Percentiles rank a stretch among this genome's conserved stretches.
These are phyloP conservation scores for Drosophila virilis DNA, from an alignment of 1,140 invertebrate species.

Conservation along the genomic window DNA sequence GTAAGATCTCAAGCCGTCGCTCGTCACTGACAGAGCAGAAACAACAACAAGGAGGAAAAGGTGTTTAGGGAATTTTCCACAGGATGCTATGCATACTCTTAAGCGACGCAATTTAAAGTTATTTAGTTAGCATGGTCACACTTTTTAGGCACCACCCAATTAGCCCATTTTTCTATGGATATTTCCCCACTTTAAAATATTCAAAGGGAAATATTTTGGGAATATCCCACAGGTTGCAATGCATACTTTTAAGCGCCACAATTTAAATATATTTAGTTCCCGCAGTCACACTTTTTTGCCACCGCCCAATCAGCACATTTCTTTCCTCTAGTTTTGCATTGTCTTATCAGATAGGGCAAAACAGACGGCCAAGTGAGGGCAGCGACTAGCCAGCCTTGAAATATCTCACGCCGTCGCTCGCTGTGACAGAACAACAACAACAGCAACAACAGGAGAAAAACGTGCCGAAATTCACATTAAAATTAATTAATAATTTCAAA, in stretches of 20 bases:
- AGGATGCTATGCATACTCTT: no score
- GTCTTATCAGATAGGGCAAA: conserved; percentile 17
- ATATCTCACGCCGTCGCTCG: conserved; percentile 10
- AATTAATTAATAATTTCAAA: conserved; percentile 19
- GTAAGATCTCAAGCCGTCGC: no score
- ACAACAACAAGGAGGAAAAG: no score
- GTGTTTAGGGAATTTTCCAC: no score
- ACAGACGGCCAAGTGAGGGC: conserved; percentile 13
- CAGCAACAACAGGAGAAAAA: conserved; percentile 11
- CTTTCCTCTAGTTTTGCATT: not conserved
- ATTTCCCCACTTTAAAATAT: not conserved
- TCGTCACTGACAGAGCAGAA: not conserved
- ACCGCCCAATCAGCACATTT: conserved; percentile 3
- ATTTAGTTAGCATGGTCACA: no score
- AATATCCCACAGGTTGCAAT: not conserved
- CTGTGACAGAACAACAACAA: not conserved
- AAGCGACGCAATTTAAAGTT: no score
- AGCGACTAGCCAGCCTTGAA: conserved; percentile 36
- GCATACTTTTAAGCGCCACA: conserved; percentile 26
- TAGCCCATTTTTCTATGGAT: no score
- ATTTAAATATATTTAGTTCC: not conserved
- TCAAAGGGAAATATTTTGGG: not conserved
- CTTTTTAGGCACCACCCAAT: no score
- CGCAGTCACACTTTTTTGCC: not conserved
- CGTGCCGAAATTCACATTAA: conserved; percentile 29